phyloP scores from a whole-genome alignment of 2,888 invertebrate genomes.

The Sphecodes monilicornis region DNA sequence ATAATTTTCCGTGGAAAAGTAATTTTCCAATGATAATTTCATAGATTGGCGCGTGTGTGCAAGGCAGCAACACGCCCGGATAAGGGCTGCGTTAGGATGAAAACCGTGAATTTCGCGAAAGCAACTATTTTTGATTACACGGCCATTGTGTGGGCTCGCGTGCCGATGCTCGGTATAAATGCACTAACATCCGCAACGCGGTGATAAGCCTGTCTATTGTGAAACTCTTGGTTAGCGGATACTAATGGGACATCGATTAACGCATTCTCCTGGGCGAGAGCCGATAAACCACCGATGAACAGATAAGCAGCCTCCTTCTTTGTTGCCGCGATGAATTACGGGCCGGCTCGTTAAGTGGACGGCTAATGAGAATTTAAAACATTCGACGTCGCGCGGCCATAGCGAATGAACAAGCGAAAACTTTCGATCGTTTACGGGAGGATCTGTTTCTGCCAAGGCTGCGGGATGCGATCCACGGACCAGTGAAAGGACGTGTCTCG shows the following conservation, averaged over 20 bases:
- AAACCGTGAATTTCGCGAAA: not conserved
- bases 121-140: not conserved
- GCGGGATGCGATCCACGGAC: not conserved
- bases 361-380: constrained; percentile 14
- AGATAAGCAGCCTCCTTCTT: constrained; percentile 16
- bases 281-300: constrained; percentile 9
- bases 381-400: not conserved
- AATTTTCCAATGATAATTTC: not conserved
- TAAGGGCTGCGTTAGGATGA: not conserved
- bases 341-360: not conserved
- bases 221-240: not conserved
- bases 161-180: constrained; percentile 2
- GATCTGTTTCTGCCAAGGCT: constrained; percentile 11
- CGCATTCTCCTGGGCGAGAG: constrained; percentile 15
- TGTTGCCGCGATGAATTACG: not conserved
- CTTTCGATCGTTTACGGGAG: not conserved
- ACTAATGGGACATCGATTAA: not conserved
- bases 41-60: not conserved
- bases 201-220: constrained; percentile 8
- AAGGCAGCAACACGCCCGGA: not conserved
- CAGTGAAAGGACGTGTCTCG: constrained; percentile 1
- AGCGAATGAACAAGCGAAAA: not conserved
- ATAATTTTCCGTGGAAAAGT: too few relatives aligned
- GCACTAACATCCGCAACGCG: not conserved
- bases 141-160: not conserved